These are phyloP conservation scores for Myopa testacea DNA, from an alignment of 2,888 invertebrate species.

Conservation along the genomic window DNA sequence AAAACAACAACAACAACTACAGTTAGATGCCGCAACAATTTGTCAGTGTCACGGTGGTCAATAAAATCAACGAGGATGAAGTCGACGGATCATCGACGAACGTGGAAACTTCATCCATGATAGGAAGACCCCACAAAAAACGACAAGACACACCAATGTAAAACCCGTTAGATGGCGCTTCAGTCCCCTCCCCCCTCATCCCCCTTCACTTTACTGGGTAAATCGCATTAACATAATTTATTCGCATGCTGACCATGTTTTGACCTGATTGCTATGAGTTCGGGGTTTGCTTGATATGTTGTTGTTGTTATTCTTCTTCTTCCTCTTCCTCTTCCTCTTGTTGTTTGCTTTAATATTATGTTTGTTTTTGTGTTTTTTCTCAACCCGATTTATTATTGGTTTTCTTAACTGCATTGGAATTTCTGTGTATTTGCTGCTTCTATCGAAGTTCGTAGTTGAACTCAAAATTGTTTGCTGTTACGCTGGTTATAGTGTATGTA, in stretches of 20 bases:
- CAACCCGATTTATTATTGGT: conserved; percentile 1
- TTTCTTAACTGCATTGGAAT: conserved; percentile 25
- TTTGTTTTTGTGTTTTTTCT: not conserved
- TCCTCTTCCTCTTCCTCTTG: not conserved
- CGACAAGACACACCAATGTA: not conserved
- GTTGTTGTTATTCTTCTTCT: not conserved
- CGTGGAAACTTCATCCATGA: not conserved
- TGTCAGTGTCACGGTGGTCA: conserved; percentile 61
- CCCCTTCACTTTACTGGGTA: not conserved
- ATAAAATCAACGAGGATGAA: conserved; percentile 42
- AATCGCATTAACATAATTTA: conserved; percentile 47
- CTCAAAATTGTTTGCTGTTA: conserved; percentile 7
- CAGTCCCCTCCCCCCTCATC: not conserved
- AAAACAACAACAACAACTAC: not conserved
- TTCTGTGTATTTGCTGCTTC: not conserved
- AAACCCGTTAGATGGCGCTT: conserved; percentile 47
- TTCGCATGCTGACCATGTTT: conserved; percentile 47
- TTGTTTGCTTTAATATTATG: not conserved
- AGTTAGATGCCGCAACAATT: conserved; percentile 41
- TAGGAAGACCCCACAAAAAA: conserved; percentile 15
- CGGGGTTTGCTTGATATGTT: not conserved
- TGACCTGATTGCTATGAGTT: conserved; percentile 42
- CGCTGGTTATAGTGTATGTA: conserved; percentile 9
- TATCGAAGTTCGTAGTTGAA: conserved; percentile 26
- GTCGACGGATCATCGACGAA: not conserved